phyloP scores from a whole-genome alignment of 1,140 invertebrate genomes.

The Diabrotica undecimpunctata region DNA sequence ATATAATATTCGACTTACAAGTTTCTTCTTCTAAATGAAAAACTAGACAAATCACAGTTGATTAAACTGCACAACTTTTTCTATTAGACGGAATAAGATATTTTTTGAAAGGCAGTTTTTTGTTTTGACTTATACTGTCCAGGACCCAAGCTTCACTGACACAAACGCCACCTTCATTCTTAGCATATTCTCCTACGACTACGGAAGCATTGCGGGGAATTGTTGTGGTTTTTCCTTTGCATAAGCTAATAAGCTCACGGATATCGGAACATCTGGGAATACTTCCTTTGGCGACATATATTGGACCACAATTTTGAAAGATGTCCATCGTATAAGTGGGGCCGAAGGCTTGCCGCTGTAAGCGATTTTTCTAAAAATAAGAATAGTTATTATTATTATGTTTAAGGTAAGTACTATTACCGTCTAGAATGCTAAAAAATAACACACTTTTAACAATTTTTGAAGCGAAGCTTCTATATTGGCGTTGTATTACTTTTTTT shows the following conservation, averaged over 20 bases:
- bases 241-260: slow-evolving; percentile 50
- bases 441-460: no score
- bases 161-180: slow-evolving; percentile 40
- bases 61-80: no score
- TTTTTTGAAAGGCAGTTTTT: slow-evolving; percentile 32
- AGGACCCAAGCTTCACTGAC: slow-evolving; percentile 52
- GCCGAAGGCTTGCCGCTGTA: slow-evolving; percentile 52
- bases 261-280: slow-evolving; percentile 47
- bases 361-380: slow-evolving; percentile 48
- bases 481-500: no score
- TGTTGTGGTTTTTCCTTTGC: slow-evolving; percentile 47
- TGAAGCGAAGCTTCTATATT: no score
- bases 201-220: slow-evolving; percentile 47
- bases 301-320: slow-evolving; percentile 48
- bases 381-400: neutral
- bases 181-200: slow-evolving; percentile 47
- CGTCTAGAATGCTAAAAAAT: no score
- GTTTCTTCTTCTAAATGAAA: no score
- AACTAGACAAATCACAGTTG: no score
- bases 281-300: slow-evolving; percentile 48
- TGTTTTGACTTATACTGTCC: slow-evolving; percentile 44
- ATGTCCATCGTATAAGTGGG: slow-evolving; percentile 49
- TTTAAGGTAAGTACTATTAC: no score
- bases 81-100: slow-evolving; percentile 8
- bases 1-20: no score